phyloP scores from a whole-genome alignment of 2,797 vertebrate genomes.

The Gallirallus australis region DNA sequence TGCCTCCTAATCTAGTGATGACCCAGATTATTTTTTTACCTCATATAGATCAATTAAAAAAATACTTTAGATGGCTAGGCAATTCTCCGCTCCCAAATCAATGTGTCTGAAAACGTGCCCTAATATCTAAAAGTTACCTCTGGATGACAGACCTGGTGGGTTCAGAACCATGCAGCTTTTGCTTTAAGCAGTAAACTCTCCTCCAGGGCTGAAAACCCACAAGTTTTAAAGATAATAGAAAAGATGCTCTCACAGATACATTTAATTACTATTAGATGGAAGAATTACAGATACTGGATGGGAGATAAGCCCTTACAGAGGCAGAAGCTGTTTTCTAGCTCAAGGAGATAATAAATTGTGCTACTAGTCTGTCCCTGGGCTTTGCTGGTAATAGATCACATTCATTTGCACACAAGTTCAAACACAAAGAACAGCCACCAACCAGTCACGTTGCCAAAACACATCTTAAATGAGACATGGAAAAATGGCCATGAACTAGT shows the following conservation, averaged over 20 bases:
- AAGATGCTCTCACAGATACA: neutral
- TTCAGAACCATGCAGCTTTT: neutral
- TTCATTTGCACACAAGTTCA: slow-evolving; percentile 2
- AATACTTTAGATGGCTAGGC: neutral
- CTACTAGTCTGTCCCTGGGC: neutral
- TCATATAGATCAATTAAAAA: neutral
- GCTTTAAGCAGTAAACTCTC: neutral
- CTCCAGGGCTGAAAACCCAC: neutral
- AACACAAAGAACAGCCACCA: slow-evolving; percentile 1
- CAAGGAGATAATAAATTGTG: neutral
- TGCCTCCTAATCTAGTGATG: neutral
- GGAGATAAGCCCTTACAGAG: neutral
- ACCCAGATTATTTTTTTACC: neutral
- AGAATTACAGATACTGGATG: neutral
- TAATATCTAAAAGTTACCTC: neutral
- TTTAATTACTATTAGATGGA: neutral
- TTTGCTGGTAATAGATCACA: neutral
- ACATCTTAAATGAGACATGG: neutral
- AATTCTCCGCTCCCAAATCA: neutral
- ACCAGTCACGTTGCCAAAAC: neutral
- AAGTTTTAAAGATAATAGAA: neutral
- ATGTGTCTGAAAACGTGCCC: neutral
- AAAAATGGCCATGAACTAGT: neutral
- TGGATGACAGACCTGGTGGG: neutral
- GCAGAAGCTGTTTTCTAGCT: neutral